Evolutionary conservation across 2,797 vertebrate species (phyloP).

Genomic region (Alca torda): DNA sequence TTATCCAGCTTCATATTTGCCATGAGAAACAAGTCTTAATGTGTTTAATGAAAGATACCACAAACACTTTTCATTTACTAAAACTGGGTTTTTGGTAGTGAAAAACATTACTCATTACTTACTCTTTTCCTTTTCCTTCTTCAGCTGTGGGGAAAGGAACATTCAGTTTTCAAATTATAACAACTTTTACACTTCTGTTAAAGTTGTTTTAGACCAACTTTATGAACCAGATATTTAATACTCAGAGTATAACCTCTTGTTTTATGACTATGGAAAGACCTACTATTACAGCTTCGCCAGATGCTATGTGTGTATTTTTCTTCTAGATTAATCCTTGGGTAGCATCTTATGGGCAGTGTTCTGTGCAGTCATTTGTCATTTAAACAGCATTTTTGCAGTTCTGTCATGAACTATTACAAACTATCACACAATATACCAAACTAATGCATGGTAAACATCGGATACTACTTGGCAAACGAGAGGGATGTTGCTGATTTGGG

Average conservation of each 20-base stretch:
- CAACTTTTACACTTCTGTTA: not conserved
- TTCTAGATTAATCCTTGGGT: not conserved
- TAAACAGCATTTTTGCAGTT: not conserved
- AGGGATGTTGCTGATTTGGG: not conserved
- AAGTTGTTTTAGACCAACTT: not conserved
- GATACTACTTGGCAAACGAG: not conserved
- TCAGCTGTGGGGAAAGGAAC: not conserved
- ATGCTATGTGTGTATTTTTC: not conserved
- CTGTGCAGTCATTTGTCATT: not conserved
- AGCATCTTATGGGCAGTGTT: not conserved
- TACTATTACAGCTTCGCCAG: not conserved
- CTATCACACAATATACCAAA: not conserved
- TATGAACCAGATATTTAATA: not conserved
- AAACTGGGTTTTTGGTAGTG: not conserved
- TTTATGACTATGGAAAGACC: not conserved
- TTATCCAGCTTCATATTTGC: not conserved
- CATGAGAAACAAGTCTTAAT: not conserved
- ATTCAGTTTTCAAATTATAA: not conserved
- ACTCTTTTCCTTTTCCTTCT: not conserved
- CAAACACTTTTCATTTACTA: not conserved
- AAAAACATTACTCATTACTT: not conserved
- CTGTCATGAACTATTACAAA: not conserved
- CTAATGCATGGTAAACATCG: not conserved
- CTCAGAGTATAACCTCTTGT: not conserved
- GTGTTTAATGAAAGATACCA: not conserved